Evolutionary conservation across 2,797 vertebrate species (phyloP).

Genomic region (Lerista edwardsae): DNA sequence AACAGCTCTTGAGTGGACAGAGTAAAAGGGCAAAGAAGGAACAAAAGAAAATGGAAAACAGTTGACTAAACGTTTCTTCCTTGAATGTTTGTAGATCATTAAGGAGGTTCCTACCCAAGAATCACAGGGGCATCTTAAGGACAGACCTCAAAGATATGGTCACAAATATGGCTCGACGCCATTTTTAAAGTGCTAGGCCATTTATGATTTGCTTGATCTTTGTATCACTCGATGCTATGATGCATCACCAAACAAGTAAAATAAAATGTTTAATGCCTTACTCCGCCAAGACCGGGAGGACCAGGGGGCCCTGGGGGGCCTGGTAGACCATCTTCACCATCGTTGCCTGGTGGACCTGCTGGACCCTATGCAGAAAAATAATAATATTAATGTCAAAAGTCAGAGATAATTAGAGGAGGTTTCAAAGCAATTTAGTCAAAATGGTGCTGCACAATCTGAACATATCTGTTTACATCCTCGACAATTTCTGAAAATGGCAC

Average conservation of each 20-base stretch:
- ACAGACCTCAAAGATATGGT: conserved; percentile 35
- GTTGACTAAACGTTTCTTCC: not conserved
- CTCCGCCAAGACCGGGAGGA: conserved; percentile 90
- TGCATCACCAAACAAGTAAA: conserved; percentile 31
- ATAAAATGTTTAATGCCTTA: conserved; percentile 78
- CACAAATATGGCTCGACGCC: conserved; percentile 23
- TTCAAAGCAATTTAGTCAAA: not conserved
- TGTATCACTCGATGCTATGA: conserved; percentile 9
- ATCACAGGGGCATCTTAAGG: conserved; percentile 30
- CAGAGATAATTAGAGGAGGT: conserved; percentile 8
- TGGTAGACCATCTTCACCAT: conserved; percentile 85
- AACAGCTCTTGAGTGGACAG: not conserved
- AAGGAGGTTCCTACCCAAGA: not conserved
- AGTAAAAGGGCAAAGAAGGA: not conserved
- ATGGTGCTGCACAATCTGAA: not conserved
- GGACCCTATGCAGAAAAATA: conserved; percentile 78
- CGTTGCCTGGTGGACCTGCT: conserved; percentile 87
- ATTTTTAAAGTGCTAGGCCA: not conserved
- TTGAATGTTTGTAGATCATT: not conserved
- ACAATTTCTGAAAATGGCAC: not conserved
- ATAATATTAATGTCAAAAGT: too few species aligned
- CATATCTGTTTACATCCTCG: not conserved
- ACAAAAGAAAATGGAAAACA: conserved; percentile 4
- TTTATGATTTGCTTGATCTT: conserved; percentile 7
- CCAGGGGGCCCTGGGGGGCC: conserved; percentile 88